Evolutionary conservation across 2,797 vertebrate species (phyloP).

Genomic region (Ctenopoma kingsleyae): DNA sequence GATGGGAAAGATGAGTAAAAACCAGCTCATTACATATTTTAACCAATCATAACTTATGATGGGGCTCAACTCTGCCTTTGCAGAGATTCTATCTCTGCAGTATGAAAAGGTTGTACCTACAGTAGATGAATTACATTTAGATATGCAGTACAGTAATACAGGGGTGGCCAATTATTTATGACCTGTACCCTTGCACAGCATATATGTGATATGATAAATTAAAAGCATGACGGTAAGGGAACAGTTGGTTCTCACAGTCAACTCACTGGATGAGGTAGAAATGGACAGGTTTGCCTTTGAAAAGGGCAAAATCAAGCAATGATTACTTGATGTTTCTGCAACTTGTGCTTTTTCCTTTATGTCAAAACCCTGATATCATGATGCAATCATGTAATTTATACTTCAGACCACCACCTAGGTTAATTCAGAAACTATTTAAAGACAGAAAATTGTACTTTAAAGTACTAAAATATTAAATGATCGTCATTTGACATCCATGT

Average conservation of each 20-base stretch:
- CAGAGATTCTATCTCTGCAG: neutral
- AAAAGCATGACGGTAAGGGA: neutral
- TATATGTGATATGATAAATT: slow-evolving; percentile 2
- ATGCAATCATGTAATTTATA: neutral
- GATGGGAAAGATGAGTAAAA: neutral
- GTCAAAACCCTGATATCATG: neutral
- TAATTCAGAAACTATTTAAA: neutral
- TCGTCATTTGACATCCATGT: neutral
- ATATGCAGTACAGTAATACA: neutral
- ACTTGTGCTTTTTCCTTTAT: neutral
- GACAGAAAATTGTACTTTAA: neutral
- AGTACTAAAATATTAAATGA: too few relatives aligned
- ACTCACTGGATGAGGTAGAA: slow-evolving; percentile 12
- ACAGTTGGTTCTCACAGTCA: neutral
- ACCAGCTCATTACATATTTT: neutral
- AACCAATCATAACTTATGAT: neutral
- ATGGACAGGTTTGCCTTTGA: neutral
- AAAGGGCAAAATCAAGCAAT: neutral
- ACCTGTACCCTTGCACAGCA: neutral
- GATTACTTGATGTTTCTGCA: slow-evolving; percentile 1
- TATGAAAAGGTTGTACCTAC: neutral
- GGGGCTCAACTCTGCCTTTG: neutral
- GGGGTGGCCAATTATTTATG: neutral
- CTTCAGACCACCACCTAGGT: neutral
- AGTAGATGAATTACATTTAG: neutral